These are phyloP conservation scores for Nasonovia ribisnigri DNA, from an alignment of 2,888 invertebrate species.

Conservation along the genomic window DNA sequence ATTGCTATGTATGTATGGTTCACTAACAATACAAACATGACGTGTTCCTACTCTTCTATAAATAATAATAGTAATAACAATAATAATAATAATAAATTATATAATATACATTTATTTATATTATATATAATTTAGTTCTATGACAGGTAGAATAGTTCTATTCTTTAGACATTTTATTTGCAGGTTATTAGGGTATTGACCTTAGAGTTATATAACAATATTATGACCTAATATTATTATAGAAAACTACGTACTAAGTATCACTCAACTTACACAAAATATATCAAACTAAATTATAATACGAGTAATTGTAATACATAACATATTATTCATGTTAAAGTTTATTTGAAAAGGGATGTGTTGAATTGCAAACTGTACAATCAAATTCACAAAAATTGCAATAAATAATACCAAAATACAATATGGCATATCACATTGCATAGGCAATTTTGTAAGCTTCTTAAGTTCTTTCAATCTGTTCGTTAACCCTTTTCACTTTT, in stretches of 20 bases:
- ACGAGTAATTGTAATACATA: background rate
- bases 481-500: slow-evolving; percentile 13
- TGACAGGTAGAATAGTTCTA: too few species aligned
- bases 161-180: background rate
- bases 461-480: slow-evolving; percentile 30
- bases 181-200: background rate
- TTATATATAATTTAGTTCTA: too few species aligned
- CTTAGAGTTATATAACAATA: background rate
- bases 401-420: background rate
- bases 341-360: background rate
- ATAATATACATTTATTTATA: too few species aligned
- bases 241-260: background rate
- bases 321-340: background rate
- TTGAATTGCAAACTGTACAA: background rate
- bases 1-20: too few species aligned
- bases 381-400: background rate
- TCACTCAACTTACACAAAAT: background rate
- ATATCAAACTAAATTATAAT: too few species aligned
- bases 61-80: too few species aligned
- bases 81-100: too few species aligned
- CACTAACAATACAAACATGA: too few species aligned
- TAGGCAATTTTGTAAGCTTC: slow-evolving; percentile 34
- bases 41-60: too few species aligned
- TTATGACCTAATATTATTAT: background rate
- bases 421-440: background rate